A percentile compares a stretch with the other conserved stretches of the same genome.
Evolutionary conservation across 2,888 invertebrate genomes (phyloP).

Genomic region (Spicauda simplicius): DNA sequence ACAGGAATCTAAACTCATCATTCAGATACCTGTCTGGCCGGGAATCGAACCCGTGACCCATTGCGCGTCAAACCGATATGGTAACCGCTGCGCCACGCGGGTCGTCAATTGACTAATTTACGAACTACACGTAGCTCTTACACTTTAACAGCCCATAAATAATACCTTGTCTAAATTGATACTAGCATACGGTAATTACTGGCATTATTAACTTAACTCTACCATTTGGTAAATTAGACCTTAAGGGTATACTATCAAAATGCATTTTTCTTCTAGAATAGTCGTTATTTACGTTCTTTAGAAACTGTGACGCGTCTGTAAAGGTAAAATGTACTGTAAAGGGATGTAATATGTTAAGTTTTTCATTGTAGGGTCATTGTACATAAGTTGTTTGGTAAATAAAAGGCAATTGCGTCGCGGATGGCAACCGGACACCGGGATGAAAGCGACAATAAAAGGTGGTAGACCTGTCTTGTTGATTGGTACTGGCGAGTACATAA

Average conservation of each 20-base stretch:
- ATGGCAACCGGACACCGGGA: conserved; percentile 82
- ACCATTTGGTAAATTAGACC: neutral
- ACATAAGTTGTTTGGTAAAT: conserved; percentile 48
- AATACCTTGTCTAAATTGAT: conserved; percentile 53
- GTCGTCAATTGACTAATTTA: conserved; percentile 22
- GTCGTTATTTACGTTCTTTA: neutral
- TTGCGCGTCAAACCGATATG: too few species aligned
- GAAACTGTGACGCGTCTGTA: neutral
- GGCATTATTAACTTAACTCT: conserved; percentile 35
- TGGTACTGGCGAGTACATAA: conserved; percentile 60
- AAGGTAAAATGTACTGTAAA: neutral
- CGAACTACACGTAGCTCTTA: conserved; percentile 27
- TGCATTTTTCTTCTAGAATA: neutral
- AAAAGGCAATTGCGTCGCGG: conserved; percentile 68
- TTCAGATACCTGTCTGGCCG: too few species aligned
- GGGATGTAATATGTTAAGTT: conserved; percentile 11
- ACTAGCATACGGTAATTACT: conserved; percentile 52
- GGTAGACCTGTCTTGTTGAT: conserved; percentile 78
- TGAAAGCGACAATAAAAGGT: conserved; percentile 83
- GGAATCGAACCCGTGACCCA: too few species aligned
- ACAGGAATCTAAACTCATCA: too few species aligned
- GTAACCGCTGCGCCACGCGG: too few species aligned
- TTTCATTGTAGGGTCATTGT: conserved; percentile 11
- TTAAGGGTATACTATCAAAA: neutral
- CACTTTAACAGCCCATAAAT: conserved; percentile 38